Evolutionary conservation across 2,888 invertebrate genomes (phyloP), one percentile per base, ranked within the genome.

Genomic region (Microdon myrmicae): DNA sequence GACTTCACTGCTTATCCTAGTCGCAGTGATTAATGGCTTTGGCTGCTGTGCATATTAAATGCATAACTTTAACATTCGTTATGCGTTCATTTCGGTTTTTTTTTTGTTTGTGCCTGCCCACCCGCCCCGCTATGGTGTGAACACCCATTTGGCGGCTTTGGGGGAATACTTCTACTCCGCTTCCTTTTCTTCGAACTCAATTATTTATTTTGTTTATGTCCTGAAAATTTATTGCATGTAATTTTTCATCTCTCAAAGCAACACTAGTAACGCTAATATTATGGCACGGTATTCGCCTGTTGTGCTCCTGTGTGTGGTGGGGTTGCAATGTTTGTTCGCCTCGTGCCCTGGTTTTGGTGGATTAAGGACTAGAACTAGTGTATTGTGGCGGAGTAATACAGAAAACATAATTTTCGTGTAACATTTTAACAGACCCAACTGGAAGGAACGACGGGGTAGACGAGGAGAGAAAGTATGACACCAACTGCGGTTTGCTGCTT

Each of bases 171-270:
- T n/a, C n/a, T n/a, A n/a, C n/a, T 10, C 10, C 17, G 8, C 28
- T 20, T 14, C 39, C 34, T 26, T 5, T 12, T 43, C 55, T 19
- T 39, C 44, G 56, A 61, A 69, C 72, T 74, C 74, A 74, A 74
- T 74, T 74, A 74, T 74, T 74, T 74, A 74, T 74, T 73, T 74
- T 73, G 58, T 74, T 73, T 72, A 71, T 72, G 73, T 73, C 74
- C 72, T 72, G 71, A 68, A 68, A 75, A 75, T 74, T 74, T 75
- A 74, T 75, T 69, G 73, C 70, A 58, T 66, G 53, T 69, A 70
- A 73, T 75, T 72, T 72, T 68, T 74, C 73, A 74, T 68, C 61
- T 64, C 45, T 31, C 56, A 56, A 49, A 37, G 45, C 45, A 51
- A 38, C 32, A 53, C 12, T 26, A 38, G 8, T 14, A 16, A n/a